Conservation (phyloP, 2,888 invertebrate species). For the Aspidiotus rigidus region DNA sequence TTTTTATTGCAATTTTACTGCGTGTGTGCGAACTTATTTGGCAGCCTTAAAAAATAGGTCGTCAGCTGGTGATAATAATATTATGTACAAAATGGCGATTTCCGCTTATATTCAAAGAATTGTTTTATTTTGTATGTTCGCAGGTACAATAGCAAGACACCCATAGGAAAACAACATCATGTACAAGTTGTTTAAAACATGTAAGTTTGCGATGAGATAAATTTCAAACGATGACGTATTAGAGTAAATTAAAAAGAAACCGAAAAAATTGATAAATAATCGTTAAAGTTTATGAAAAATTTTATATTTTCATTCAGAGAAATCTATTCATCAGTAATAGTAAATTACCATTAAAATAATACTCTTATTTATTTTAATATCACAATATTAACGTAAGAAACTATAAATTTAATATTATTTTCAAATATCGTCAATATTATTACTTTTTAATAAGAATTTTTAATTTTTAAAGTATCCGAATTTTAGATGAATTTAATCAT, state of each 20-base stretch:
- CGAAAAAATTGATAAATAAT: neutral
- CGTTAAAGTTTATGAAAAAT: neutral
- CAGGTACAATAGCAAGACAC: constrained; percentile 24
- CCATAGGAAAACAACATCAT: constrained; percentile 32
- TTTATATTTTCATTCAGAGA: neutral
- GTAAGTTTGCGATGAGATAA: constrained; percentile 20
- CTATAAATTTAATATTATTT: neutral
- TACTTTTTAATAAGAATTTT: neutral
- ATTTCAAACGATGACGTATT: neutral
- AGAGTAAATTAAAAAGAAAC: constrained; percentile 10
- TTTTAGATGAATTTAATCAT: neutral
- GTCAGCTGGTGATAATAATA: too few species aligned
- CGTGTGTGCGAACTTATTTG: too few species aligned
- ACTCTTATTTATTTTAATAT: too few species aligned
- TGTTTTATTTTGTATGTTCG: too few species aligned
- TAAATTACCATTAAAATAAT: too few species aligned
- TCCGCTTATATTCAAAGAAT: too few species aligned
- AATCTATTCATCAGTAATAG: neutral
- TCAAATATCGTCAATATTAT: too few species aligned
- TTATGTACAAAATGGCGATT: too few species aligned
- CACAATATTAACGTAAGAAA: neutral
- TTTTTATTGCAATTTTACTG: too few species aligned
- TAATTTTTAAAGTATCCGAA: neutral
- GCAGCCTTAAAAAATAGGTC: too few species aligned
- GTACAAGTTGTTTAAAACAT: constrained; percentile 34